A percentile compares a stretch with the other conserved stretches of the same genome.
Conservation (phyloP, 2,797 vertebrate genomes). For the Oophaga sylvatica region DNA sequence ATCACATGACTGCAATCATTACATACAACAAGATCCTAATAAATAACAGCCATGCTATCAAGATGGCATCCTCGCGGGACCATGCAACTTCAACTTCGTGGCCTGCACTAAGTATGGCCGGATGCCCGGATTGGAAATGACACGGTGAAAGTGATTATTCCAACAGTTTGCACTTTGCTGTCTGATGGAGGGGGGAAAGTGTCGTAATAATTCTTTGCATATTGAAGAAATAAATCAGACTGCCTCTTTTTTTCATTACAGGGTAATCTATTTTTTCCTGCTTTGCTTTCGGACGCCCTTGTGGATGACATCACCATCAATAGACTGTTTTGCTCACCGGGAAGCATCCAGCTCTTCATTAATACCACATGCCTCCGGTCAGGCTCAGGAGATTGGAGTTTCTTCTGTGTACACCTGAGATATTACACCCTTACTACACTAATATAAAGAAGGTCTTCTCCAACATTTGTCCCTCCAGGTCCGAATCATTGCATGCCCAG, state of each 20-base stretch:
- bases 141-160: slow-evolving; percentile 57
- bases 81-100: neutral
- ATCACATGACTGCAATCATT: slow-evolving; percentile 43
- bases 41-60: slow-evolving; percentile 54
- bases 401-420: neutral
- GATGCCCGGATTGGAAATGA: slow-evolving; percentile 48
- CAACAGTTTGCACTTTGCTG: slow-evolving; percentile 47
- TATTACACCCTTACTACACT: neutral
- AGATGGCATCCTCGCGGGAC: slow-evolving; percentile 37
- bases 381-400: neutral
- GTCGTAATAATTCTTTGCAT: slow-evolving; percentile 54
- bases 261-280: slow-evolving; percentile 30
- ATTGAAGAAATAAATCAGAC: slow-evolving; percentile 54
- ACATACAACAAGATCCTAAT: slow-evolving; percentile 39
- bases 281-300: slow-evolving; percentile 16
- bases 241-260: slow-evolving; percentile 37
- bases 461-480: too few relatives aligned
- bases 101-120: slow-evolving; percentile 25
- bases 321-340: slow-evolving; percentile 19
- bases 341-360: slow-evolving; percentile 42
- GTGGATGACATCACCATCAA: slow-evolving; percentile 43
- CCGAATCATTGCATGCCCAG: neutral
- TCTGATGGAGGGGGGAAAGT: slow-evolving; percentile 18
- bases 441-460: neutral
- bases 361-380: slow-evolving; percentile 42